These are phyloP conservation scores for Tipula unca DNA, from an alignment of 2,888 invertebrate species.

Conservation along the genomic window DNA sequence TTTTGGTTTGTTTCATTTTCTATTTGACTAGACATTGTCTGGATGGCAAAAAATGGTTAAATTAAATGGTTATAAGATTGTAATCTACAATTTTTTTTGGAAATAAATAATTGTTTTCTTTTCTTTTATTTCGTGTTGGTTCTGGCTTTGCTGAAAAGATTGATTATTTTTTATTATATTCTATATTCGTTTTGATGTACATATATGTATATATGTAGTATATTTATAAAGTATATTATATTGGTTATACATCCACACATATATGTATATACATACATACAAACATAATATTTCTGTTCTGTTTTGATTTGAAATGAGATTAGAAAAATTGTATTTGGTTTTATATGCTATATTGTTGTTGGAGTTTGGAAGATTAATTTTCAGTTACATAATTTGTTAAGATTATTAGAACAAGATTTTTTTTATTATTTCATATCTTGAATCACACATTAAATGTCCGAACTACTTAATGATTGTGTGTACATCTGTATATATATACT, in stretches of 20 bases:
- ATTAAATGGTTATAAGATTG: slow-evolving; percentile 17
- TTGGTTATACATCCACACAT: not conserved
- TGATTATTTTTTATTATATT: not conserved
- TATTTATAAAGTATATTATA: not conserved
- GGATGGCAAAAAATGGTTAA: slow-evolving; percentile 16
- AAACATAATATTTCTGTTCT: not conserved
- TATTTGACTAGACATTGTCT: slow-evolving; percentile 16
- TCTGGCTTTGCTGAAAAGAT: slow-evolving; percentile 15
- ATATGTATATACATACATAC: not conserved
- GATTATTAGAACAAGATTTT: not conserved
- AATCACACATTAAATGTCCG: not conserved
- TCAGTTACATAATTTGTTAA: not conserved
- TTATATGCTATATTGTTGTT: not conserved
- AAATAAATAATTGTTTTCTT: slow-evolving; percentile 16
- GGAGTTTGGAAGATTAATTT: not conserved
- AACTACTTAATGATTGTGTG: not conserved
- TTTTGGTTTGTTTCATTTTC: slow-evolving; percentile 9
- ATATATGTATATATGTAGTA: not conserved
- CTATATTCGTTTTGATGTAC: not conserved
- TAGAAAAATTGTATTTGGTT: not conserved
- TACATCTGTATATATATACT: not conserved
- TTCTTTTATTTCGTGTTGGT: not conserved
- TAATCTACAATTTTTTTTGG: not conserved
- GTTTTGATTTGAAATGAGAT: not conserved
- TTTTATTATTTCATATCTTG: not conserved